Percentiles rank a stretch among this genome's conserved stretches.
Conservation (phyloP, 2,113 vertebrate species). For the Bubo scandiacus region DNA sequence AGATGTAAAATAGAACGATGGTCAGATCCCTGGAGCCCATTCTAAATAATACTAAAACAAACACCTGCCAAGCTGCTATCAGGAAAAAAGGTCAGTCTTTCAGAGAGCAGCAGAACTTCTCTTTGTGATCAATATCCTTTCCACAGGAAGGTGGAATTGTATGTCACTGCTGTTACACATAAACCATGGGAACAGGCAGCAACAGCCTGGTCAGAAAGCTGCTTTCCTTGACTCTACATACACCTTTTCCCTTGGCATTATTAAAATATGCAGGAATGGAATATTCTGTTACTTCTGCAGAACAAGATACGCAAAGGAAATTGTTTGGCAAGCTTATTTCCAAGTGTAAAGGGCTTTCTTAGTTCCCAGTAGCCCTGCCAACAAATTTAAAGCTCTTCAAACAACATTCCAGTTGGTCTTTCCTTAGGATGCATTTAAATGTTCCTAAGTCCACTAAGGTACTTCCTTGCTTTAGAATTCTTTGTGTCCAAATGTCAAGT, state of each 20-base stretch:
- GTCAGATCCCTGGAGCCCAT: not conserved
- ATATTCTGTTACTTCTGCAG: constrained; percentile 61
- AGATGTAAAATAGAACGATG: not conserved
- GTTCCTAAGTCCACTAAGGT: not conserved
- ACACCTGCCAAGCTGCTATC: not conserved
- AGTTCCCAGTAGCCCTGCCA: constrained; percentile 48
- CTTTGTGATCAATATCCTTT: not conserved
- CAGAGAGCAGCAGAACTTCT: not conserved
- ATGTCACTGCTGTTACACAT: not conserved
- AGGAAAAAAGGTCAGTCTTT: not conserved
- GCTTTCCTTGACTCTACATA: not conserved
- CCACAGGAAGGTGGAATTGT: not conserved
- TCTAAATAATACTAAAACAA: constrained; percentile 39
- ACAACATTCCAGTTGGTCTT: constrained; percentile 37
- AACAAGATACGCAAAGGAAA: constrained; percentile 62
- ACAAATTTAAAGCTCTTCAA: constrained; percentile 47
- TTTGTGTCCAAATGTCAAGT: constrained; percentile 33
- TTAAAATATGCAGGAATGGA: constrained; percentile 50
- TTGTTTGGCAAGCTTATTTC: constrained; percentile 49
- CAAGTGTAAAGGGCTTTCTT: constrained; percentile 38
- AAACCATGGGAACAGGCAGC: constrained; percentile 26
- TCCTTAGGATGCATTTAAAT: constrained; percentile 36
- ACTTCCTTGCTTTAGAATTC: constrained; percentile 49
- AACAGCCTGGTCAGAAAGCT: constrained; percentile 15
- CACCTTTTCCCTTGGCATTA: constrained; percentile 54